Conservation (phyloP, 2,113 vertebrate genomes). For the Lasiurus cinereus region DNA sequence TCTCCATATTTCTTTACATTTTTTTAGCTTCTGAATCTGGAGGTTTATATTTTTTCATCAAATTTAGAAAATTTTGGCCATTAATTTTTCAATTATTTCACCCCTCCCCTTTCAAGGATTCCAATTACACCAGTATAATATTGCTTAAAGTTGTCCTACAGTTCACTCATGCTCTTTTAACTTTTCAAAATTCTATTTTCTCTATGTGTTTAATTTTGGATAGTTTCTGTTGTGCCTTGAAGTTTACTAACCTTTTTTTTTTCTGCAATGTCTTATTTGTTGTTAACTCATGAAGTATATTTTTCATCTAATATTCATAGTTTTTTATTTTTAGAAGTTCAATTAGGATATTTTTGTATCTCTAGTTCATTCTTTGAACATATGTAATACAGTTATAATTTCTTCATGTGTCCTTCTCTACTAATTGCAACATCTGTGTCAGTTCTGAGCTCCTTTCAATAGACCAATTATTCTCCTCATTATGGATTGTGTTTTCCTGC, state of each 20-base stretch:
- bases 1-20: slow-evolving; percentile 34
- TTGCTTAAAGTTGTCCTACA: neutral
- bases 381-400: neutral
- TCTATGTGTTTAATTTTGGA: slow-evolving; percentile 38
- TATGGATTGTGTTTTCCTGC: slow-evolving; percentile 12
- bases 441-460: slow-evolving; percentile 27
- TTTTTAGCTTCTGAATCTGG: slow-evolving; percentile 13
- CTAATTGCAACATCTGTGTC: slow-evolving; percentile 45
- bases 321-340: slow-evolving; percentile 33
- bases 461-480: slow-evolving; percentile 11
- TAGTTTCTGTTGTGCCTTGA: neutral
- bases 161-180: neutral
- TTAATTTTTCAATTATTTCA: slow-evolving; percentile 20
- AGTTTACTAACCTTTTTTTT: slow-evolving; percentile 46
- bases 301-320: slow-evolving; percentile 31
- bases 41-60: neutral
- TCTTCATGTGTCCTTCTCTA: neutral
- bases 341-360: slow-evolving; percentile 15
- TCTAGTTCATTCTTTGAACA: slow-evolving; percentile 44
- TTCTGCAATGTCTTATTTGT: neutral
- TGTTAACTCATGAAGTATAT: neutral
- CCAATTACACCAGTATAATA: neutral
- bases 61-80: too few species aligned
- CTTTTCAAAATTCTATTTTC: slow-evolving; percentile 1
- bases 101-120: neutral